Base-by-base conservation (phyloP, 1,140 invertebrate genomes). In the Ladona fulva region DNA sequence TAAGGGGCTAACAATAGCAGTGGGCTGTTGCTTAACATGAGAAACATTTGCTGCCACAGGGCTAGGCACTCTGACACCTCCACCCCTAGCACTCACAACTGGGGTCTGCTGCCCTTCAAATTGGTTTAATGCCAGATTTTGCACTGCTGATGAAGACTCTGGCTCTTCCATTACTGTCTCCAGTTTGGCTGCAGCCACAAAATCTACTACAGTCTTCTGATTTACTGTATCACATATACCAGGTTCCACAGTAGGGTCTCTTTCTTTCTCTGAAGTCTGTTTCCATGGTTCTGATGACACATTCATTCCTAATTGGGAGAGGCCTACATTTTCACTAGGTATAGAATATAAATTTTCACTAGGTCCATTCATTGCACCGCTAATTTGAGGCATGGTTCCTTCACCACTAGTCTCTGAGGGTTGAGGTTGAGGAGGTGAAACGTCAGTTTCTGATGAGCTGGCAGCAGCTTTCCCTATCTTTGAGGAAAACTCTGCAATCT, bases 251-350 rank as follows among this genome's bases (percentile, higher is more conserved):
- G n/a, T 19, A 22, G 14, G 52, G n/a, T 66, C 52, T 22, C 52
- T 66, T 22, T 66, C 52, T 22, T 66, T 66, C 5, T 66, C 52
- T 19, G 52, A 22, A 22, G 14, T 66, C 52, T 66, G 52, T 66
- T 66, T 66, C 52, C 52, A 66, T 16, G 52, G 52, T 12, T 66
- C 52, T 3, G 52, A 66, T 3, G 52, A 16, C n/a, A 66, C 52
- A 66, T 66, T 66, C 52, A 66, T 66, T 16, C 52, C 52, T 66
- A 66, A 66, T 66, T 66, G 52, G 52, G 52, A 12, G n/a, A 22
- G 52, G 52, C 52, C 52, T 66, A 66, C 52, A 66, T 66, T 66
- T 66, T 66, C 52, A 66, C 52, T 66, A 22, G 52, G 52, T 66
- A 66, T 66, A 66, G 52, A 66, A 12, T 66, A 66, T 22, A 66